Conservation (phyloP, 2,888 invertebrate species). For the Ormia ochracea region DNA sequence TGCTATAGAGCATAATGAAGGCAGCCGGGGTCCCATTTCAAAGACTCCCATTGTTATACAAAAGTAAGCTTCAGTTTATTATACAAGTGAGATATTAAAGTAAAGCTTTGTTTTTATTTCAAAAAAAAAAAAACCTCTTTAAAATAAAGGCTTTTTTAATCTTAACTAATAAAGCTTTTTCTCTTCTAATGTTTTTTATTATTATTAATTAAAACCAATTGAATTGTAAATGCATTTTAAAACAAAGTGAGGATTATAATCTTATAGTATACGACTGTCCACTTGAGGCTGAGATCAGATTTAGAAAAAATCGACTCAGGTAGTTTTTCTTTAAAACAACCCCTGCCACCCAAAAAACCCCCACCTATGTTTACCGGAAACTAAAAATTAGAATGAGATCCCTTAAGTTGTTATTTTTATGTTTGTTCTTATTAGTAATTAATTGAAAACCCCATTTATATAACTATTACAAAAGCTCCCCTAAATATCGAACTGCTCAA, state of each 20-base stretch:
- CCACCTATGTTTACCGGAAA: not conserved
- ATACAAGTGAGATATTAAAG: constrained; percentile 22
- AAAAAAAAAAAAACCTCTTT: not conserved
- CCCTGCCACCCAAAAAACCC: not conserved
- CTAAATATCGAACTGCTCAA: not conserved
- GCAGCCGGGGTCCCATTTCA: constrained; percentile 73
- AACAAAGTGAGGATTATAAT: constrained; percentile 74
- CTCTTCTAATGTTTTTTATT: constrained; percentile 20
- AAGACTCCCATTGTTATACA: constrained; percentile 75
- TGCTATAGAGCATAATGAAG: constrained; percentile 78
- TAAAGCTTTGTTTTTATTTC: constrained; percentile 11
- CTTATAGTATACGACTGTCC: constrained; percentile 76
- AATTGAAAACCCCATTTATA: constrained; percentile 2
- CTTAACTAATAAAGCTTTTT: constrained; percentile 49
- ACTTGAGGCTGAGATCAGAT: constrained; percentile 76
- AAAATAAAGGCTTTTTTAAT: constrained; percentile 39
- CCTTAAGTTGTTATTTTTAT: not conserved
- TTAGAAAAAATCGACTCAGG: constrained; percentile 76
- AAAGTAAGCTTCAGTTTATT: constrained; percentile 71
- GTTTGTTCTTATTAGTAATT: not conserved
- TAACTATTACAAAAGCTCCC: constrained; percentile 11
- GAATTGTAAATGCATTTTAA: constrained; percentile 37
- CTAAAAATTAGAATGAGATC: not conserved
- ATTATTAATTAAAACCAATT: constrained; percentile 11
- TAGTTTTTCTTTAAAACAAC: constrained; percentile 65